A percentile compares a stretch with the other conserved stretches of the same genome.
These are phyloP conservation scores for Amiota communis DNA, from an alignment of 2,888 invertebrate species.

Conservation along the genomic window DNA sequence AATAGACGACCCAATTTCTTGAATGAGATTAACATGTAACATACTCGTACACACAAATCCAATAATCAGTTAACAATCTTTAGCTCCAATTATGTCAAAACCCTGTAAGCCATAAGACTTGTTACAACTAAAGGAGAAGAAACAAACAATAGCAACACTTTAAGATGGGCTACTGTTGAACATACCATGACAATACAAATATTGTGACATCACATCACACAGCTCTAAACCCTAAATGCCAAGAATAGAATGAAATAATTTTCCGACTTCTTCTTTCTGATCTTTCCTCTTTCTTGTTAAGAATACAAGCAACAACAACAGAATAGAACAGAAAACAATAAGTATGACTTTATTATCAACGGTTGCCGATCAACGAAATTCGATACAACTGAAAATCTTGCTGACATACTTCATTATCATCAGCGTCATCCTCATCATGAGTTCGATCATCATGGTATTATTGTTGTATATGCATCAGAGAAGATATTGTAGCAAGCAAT, in stretches of 20 bases:
- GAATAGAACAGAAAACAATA: neutral
- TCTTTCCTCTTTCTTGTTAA: neutral
- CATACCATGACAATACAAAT: neutral
- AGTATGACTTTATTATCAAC: constrained; percentile 17
- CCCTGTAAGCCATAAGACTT: neutral
- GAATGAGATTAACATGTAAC: too few relatives aligned
- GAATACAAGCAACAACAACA: neutral
- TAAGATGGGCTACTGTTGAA: too few relatives aligned
- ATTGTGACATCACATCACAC: constrained; percentile 17
- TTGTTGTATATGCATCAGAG: neutral
- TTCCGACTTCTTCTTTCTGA: neutral
- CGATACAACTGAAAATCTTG: constrained; percentile 14
- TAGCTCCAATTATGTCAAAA: neutral
- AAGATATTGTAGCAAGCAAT: neutral
- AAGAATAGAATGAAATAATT: constrained; percentile 1
- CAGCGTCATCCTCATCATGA: neutral
- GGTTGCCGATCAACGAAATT: constrained; percentile 15
- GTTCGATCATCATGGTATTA: neutral
- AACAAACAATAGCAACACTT: too few relatives aligned
- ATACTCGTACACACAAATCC: neutral
- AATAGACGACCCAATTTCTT: too few relatives aligned
- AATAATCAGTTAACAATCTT: neutral
- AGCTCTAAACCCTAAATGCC: neutral
- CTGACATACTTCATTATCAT: neutral
- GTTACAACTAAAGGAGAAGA: neutral